Base-by-base conservation (phyloP, 2,113 vertebrate genomes). In the Burhinus bistriatus region DNA sequence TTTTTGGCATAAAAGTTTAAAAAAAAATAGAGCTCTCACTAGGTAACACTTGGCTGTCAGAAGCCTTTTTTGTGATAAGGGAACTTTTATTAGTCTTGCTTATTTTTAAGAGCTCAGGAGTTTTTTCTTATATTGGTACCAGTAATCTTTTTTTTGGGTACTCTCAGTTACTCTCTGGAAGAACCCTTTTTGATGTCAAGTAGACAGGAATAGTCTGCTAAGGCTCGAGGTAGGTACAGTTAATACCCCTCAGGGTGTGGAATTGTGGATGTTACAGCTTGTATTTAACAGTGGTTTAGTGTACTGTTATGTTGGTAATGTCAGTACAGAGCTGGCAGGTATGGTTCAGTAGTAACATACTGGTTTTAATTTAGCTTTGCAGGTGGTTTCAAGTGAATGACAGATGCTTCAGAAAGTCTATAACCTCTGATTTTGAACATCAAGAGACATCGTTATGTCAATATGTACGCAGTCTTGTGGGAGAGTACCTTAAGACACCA, bases 381-480 rank as follows among this genome's bases (percentile, higher is more conserved):
- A 94, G 97, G 25, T 99, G 99, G 99, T 73, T 99, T 27, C 71
- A 68, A 81, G 95, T 94, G 47, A 99, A 99, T 62, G 99, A 99
- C 55, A 87, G 79, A 30, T 29, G 21, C 82, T 99, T 99, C 93
- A 98, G 85, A 82, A 95, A 92, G 36, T 25, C 96, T 13, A 49
- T 87, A 32, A 12, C 70, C 19, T 68, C 59, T 42, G 82, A 77
- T 57, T 9, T 4, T 42, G 86, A 77, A 12, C 42, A 7, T 75
- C 44, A 42, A 1, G 94, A 97, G 71, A 71, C 77, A 5, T 87
- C 93, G 0, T 88, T 98, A 22, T 97, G 92, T 83, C 76, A 93
- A 2, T 98, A 98, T 8, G 97, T 97, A 26, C 95, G 6, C 72
- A 95, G 47, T 27, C 97, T 98, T 32, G 97, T 99, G 44, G 78